Evolutionary conservation across 2,113 vertebrate genomes (phyloP), one percentile per base, ranked within the genome.

Genomic region (Nibea albiflora): DNA sequence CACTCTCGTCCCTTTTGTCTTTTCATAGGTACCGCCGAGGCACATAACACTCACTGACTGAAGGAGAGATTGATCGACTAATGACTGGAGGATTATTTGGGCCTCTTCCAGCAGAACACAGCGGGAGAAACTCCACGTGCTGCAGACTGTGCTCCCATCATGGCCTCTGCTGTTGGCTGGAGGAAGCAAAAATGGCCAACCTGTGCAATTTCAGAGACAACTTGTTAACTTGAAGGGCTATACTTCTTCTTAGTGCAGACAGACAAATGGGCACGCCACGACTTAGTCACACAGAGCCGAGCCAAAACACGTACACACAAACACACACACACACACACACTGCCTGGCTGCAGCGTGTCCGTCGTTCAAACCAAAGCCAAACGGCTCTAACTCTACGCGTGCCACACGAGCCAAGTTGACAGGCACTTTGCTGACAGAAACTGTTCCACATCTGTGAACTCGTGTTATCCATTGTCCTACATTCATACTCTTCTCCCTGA

Each of bases 1-100:
- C 35, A 39, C 35, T 9, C 35, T 39, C 8, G 35, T 83, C 1
- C 16, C 3, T 79, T 63, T 63, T 47, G 7, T 76, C 5, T 58
- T 11, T 69, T 53, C 63, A 42, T 39, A 95, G 95, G 88, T 95
- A 94, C 85, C 90, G 85, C 66, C 90, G 95, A 64, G 93, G 93
- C 88, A 94, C 95, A 84, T 95, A 94, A 91, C 89, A 73, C 39
- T 82, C 19, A 5, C 39, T 22, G 56, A 76, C 56, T 14, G 58
- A 83, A 80, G 83, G 79, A 88, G 90, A 92, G 78, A 85, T 24
- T 12, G 73, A 42, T 71, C 62, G 85, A 92, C 89, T 74, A 14
- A 26, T 88, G 91, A 90, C 57, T 54, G 81, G 89, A 92, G 76
- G 79, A 88, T 66, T 3, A 67, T 64, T 78, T 78, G 12, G 17